phyloP scores from a whole-genome alignment of 2,113 vertebrate species.

The Dicaeum eximium region DNA sequence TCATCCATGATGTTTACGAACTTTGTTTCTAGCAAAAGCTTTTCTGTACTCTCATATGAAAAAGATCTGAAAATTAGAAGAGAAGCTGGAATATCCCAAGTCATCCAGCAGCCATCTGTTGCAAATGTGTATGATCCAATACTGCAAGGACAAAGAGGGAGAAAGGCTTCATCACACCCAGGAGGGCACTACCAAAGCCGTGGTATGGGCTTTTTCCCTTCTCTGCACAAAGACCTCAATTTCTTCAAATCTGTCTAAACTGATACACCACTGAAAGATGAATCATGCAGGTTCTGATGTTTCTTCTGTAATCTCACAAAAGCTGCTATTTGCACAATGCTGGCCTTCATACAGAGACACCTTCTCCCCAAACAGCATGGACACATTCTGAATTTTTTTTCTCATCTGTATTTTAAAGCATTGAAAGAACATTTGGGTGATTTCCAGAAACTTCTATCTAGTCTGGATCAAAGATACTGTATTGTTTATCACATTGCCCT shows the following conservation, averaged over 20 bases:
- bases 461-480: neutral
- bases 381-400: neutral
- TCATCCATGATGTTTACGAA: neutral
- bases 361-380: neutral
- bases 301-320: neutral
- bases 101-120: neutral
- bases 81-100: neutral
- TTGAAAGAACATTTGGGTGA: neutral
- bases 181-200: neutral
- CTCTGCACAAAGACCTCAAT: neutral
- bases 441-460: neutral
- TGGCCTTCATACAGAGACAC: neutral
- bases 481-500: neutral
- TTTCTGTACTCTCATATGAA: neutral
- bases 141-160: neutral
- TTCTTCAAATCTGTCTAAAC: neutral
- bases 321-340: neutral
- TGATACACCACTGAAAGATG: neutral
- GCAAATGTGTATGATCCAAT: neutral
- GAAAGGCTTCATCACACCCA: neutral
- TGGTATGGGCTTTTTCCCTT: neutral
- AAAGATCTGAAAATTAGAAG: neutral
- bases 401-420: neutral
- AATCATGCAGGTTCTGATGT: neutral
- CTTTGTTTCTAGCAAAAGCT: neutral